Base-by-base conservation (phyloP, 2,797 vertebrate genomes). In the Parauchenoglanis ngamensis region DNA sequence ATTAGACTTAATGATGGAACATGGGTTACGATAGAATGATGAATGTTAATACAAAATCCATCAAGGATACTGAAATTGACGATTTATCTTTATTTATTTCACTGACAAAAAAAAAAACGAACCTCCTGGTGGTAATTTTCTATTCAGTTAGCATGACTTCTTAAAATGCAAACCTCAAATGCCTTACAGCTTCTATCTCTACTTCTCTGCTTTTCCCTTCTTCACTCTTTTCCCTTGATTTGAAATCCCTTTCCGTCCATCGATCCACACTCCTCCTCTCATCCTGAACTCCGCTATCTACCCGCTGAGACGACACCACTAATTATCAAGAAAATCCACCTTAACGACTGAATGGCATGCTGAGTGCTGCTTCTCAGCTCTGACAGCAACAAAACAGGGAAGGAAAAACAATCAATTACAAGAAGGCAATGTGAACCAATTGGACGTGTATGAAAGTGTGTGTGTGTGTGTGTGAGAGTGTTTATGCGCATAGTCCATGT, bases 201-300 rank as follows among this genome's bases (percentile, higher is more conserved):
- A 89, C 90, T 89, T 88, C 92, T 93, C 88, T 25, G 2, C 21
- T 23, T 91, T 81, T 25, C 73, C 11, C 25, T 13, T 7, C 46
- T 52, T 28, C 73, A 28, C 46, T 52, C 67, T 12, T 57, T 72
- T n/a, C 67, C 31, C 19, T 72, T 40, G 2, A 84, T 57, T 84
- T 84, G 25, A 54, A 52, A 83, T 67, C 44, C 40, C 67, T 52
- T 56, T n/a, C 67, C 40, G 0, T 61, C 54, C 54, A 68, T 76
- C 21, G 65, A 85, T 85, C 65, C 52, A 13, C 15, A 59, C 7
- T 80, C 89, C 90, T 92, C 92, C 90, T 59, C 77, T 78, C 59
- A 23, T 46, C 61, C 81, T 59, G 31, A 68, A 63, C 68, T 49
- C 28, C 4, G 2, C 68, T 63, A 54, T 65, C 46, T 46, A 83